Percentiles rank a stretch among this genome's conserved stretches.
phyloP scores from a whole-genome alignment of 2,888 invertebrate species.

The Lymantria dispar region DNA sequence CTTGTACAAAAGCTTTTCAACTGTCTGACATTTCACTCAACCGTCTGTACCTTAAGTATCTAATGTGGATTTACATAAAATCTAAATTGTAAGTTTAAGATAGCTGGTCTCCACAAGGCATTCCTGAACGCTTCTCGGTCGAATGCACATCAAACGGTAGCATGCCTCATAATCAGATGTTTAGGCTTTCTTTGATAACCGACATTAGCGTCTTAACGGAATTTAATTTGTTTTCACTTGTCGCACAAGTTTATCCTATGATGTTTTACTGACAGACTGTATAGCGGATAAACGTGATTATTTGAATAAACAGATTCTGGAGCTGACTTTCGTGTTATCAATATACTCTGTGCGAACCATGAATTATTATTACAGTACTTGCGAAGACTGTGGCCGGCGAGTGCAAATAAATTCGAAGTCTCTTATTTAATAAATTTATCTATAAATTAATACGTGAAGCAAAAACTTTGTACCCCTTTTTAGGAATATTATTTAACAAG shows the following conservation, averaged over 20 bases:
- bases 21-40: constrained; percentile 3
- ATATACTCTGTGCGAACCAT: no score
- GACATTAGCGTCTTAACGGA: constrained; percentile 67
- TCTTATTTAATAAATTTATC: no score
- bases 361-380: no score
- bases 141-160: constrained; percentile 68
- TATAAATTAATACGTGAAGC: no score
- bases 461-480: no score
- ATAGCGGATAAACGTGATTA: constrained; percentile 6
- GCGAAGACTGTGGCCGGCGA: no score
- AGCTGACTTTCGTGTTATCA: no score
- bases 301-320: neutral
- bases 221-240: constrained; percentile 74
- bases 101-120: constrained; percentile 60
- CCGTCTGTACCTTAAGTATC: neutral
- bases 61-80: constrained; percentile 34
- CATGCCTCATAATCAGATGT: constrained; percentile 69
- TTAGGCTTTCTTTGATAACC: constrained; percentile 77
- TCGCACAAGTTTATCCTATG: constrained; percentile 32
- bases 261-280: constrained; percentile 13
- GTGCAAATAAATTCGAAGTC: no score
- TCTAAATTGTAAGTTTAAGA: constrained; percentile 46
- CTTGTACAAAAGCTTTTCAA: constrained; percentile 4
- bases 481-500: no score
- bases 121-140: constrained; percentile 61